Evolutionary conservation across 2,888 invertebrate species (phyloP).

Genomic region (Asteroscopus sphinx): DNA sequence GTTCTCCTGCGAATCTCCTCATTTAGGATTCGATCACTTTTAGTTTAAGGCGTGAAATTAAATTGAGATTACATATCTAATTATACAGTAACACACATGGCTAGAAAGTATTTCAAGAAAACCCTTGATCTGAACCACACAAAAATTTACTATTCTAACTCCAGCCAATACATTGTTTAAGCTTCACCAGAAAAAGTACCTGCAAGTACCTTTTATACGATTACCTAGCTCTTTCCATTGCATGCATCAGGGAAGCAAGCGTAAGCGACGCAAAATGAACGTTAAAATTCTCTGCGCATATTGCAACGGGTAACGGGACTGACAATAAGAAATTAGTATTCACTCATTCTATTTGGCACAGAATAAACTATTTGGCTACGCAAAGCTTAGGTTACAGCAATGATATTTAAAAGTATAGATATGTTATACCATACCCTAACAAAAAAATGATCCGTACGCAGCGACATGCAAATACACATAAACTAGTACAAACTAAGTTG

Average conservation of each 20-base stretch:
- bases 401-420: too few relatives aligned
- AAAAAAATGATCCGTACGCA: too few relatives aligned
- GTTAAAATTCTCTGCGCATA: slow-evolving; percentile 6
- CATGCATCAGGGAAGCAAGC: background rate
- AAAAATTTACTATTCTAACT: background rate
- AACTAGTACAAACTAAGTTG: too few relatives aligned
- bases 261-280: background rate
- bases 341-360: background rate
- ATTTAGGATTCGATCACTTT: background rate
- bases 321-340: slow-evolving; percentile 13
- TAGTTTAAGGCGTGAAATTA: too few relatives aligned
- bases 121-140: background rate
- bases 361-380: background rate
- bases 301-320: background rate
- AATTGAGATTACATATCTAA: too few relatives aligned
- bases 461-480: too few relatives aligned
- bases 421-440: too few relatives aligned
- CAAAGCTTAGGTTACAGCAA: too few relatives aligned
- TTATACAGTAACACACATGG: too few relatives aligned
- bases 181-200: background rate
- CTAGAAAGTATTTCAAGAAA: too few relatives aligned
- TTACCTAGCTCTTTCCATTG: background rate
- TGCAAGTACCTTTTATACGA: background rate
- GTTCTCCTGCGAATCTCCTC: too few relatives aligned
- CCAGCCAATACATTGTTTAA: slow-evolving; percentile 1